phyloP scores from a whole-genome alignment of 2,888 invertebrate genomes.

The Cryptocephalus moraei region DNA sequence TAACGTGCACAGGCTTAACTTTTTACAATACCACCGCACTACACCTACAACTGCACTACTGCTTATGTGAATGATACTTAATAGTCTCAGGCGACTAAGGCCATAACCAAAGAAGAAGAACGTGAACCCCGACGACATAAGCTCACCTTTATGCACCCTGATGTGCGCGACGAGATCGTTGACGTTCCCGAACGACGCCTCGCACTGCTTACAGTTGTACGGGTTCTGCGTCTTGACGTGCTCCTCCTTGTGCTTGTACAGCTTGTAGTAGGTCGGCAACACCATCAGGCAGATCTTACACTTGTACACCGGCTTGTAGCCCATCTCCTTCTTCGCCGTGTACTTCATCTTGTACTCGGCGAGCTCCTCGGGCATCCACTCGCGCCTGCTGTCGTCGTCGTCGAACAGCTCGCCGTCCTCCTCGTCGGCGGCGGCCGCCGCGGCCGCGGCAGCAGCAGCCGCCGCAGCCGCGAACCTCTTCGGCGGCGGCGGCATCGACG shows the following conservation, averaged over 20 bases:
- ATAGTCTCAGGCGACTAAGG: too few relatives aligned
- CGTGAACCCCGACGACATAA: too few relatives aligned
- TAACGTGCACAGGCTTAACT: too few relatives aligned
- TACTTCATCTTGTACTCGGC: slow-evolving; percentile 23
- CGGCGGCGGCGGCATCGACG: neutral
- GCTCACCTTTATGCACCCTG: slow-evolving; percentile 27
- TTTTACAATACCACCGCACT: too few relatives aligned
- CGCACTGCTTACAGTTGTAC: slow-evolving; percentile 26
- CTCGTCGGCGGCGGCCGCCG: too few relatives aligned
- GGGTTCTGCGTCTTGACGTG: slow-evolving; percentile 25
- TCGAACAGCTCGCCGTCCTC: slow-evolving; percentile 1
- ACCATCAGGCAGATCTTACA: slow-evolving; percentile 32
- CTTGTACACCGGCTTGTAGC: slow-evolving; percentile 16
- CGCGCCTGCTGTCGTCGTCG: slow-evolving; percentile 17
- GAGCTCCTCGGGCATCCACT: slow-evolving; percentile 25
- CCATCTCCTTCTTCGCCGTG: slow-evolving; percentile 15
- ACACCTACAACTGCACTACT: too few relatives aligned
- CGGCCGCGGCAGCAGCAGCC: neutral
- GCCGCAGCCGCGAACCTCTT: neutral
- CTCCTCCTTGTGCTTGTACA: slow-evolving; percentile 24
- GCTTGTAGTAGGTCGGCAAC: slow-evolving; percentile 23
- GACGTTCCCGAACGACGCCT: slow-evolving; percentile 20
- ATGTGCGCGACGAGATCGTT: slow-evolving; percentile 31
- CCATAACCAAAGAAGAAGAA: too few relatives aligned
- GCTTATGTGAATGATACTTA: too few relatives aligned